Evolutionary conservation across 2,797 vertebrate species (phyloP), one percentile per base, ranked within the genome.

Genomic region (Acanthurus leucopareius): DNA sequence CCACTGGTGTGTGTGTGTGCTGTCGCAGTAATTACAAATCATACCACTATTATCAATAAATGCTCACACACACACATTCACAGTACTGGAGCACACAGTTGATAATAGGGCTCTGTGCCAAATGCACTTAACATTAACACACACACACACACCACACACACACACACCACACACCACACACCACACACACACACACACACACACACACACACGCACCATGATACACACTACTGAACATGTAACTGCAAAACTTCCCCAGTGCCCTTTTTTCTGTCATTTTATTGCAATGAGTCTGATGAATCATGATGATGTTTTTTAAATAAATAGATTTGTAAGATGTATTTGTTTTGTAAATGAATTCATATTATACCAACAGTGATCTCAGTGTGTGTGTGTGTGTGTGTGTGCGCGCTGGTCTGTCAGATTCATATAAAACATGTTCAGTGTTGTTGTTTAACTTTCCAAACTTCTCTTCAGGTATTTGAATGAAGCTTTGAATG

Each of bases 261-360:
- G 69, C 87, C 63, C 68, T 83, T 82, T 75, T 49, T 77, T 82
- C 83, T 72, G 51, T 83, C 68, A 76, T 84, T 78, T 86, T 82
- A 67, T 76, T 73, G 73, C 79, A 72, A 76, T 59, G 72, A 84
- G 69, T 85, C 70, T 80, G 72, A 89, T 79, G 84, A 86, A 73
- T 80, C 65, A 49, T 86, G 65, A 77, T 72, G 70, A 48, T 82
- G 58, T 86, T 81, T 91, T 91, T 89, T 86, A 42, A 93, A 94
- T 93, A 91, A 93, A 93, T 86, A 86, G 86, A 93, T 93, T 93
- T 93, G 59, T 91, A 92, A 87, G 64, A 88, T 79, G 76, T 82
- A 16, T 70, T 73, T 9, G 47, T 73, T 79, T 67, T 69, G 66
- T 78, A 60, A 51, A 9, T 82, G 13, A 25, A 58, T 83, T 3